Percentiles rank a stretch among this genome's conserved stretches.
Evolutionary conservation across 1,140 invertebrate species (phyloP).

Genomic region (Drosophila kepulauana): DNA sequence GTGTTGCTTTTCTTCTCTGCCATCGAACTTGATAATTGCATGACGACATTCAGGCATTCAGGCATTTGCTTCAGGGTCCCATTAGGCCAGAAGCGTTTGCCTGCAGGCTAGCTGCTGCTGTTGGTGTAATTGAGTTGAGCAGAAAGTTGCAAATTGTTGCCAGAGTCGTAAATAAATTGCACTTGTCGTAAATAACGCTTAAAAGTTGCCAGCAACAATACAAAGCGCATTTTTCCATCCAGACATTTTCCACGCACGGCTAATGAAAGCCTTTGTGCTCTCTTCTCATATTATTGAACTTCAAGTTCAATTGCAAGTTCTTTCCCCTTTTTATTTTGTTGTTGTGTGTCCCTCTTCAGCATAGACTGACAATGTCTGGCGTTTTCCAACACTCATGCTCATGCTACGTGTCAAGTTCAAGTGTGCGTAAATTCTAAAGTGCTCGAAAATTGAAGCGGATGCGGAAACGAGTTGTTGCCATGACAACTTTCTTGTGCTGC

Average conservation of each 20-base stretch:
- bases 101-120: conserved; percentile 5
- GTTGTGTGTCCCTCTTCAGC: neutral
- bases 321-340: neutral
- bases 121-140: conserved; percentile 66
- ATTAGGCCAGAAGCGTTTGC: conserved; percentile 31
- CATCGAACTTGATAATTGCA: conserved; percentile 73
- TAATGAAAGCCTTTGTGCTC: conserved; percentile 17
- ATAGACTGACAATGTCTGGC: conserved; percentile 24
- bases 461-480: conserved; percentile 50
- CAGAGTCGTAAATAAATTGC: conserved; percentile 57
- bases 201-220: conserved; percentile 24
- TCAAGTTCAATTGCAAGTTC: conserved; percentile 13
- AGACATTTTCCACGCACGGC: conserved; percentile 37
- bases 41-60: conserved; percentile 34
- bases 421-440: conserved; percentile 41
- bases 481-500: conserved; percentile 13
- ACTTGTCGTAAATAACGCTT: conserved; percentile 61
- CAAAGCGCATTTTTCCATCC: conserved; percentile 21
- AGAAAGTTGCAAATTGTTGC: conserved; percentile 58
- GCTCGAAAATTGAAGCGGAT: conserved; percentile 31
- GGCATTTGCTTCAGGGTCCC: conserved; percentile 28
- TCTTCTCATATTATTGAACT: neutral
- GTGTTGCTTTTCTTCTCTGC: conserved; percentile 27
- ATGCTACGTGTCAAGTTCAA: conserved; percentile 56
- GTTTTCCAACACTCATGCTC: conserved; percentile 59